Evolutionary conservation across 2,797 vertebrate species (phyloP), one percentile per base, ranked within the genome.

Genomic region (Monodelphis domestica): DNA sequence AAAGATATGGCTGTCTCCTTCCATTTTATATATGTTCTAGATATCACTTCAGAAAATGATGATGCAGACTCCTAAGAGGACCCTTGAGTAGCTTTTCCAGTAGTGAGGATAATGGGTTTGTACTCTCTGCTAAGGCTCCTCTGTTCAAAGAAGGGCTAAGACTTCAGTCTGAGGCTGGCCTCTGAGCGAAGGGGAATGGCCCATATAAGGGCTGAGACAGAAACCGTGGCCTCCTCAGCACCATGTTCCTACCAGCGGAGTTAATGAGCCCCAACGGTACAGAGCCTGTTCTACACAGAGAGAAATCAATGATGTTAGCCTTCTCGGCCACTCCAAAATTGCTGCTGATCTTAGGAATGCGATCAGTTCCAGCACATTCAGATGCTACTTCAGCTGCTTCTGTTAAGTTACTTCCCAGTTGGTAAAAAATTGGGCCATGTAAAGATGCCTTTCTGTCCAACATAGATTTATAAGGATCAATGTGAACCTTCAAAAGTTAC

Each of bases 271-370:
- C 63, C 63, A 38, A 17, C 78, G n/a, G n/a, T 38, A 78, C 63
- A 78, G 17, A 38, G n/a, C n/a, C 63, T 78, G 63, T 78, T 78
- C 63, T 38, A 78, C 63, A 78, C 63, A 78, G 63, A 78, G n/a
- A 78, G 17, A 38, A 78, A 78, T 78, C 63, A 45, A 78, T 78
- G 38, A 78, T 45, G n/a, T 24, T 78, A 78, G 63, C n/a, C 15
- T 78, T 78, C 63, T 78, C 2, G 17, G 63, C 15, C 6, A 9
- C n/a, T 38, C 2, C n/a, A 5, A 93, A 92, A 57, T 87, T 92
- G 91, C 90, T 93, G 53, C 28, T 91, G 52, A 91, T 93, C 51
- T 89, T 53, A 92, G 29, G 59, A 96, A 96, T 93, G 95, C 63
- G 92, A 93, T 78, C n/a, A 28, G 30, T 95, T 88, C 88, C 0